These are phyloP conservation scores for Vultur gryphus DNA, from an alignment of 2,797 vertebrate species.

Conservation along the genomic window DNA sequence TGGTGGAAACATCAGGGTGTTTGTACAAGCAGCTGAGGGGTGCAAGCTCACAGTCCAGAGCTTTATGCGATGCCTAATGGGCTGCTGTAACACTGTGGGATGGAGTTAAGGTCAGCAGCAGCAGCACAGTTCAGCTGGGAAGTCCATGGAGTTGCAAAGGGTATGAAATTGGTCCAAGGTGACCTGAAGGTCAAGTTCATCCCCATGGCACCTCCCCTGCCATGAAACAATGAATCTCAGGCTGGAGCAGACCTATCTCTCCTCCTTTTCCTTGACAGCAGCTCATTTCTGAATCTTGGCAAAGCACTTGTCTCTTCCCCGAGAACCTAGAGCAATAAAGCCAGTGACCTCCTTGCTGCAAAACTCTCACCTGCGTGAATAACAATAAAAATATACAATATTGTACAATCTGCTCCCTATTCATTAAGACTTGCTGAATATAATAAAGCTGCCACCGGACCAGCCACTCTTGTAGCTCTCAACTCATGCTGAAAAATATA, in stretches of 20 bases:
- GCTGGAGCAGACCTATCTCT: not conserved
- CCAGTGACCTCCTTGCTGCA: not conserved
- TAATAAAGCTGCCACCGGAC: slow-evolving; percentile 1
- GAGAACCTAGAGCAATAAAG: not conserved
- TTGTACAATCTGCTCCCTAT: slow-evolving; percentile 1
- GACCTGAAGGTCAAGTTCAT: not conserved
- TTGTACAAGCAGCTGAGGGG: accelerated
- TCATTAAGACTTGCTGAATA: not conserved
- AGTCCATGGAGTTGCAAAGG: not conserved
- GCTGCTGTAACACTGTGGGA: not conserved
- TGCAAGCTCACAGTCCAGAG: not conserved
- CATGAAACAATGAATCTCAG: not conserved
- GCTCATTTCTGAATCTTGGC: not conserved
- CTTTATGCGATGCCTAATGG: accelerated
- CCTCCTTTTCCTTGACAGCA: not conserved
- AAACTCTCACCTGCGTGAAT: not conserved
- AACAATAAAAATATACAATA: not conserved
- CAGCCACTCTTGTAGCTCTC: not conserved
- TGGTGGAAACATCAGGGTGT: not conserved
- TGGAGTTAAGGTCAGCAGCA: not conserved
- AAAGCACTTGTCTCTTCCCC: not conserved
- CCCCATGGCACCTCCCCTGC: not conserved
- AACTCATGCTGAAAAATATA: not conserved
- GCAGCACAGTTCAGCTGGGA: not conserved
- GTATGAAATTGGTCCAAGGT: not conserved